Conservation (phyloP, 2,797 vertebrate species). For the Lacerta bilineata region DNA sequence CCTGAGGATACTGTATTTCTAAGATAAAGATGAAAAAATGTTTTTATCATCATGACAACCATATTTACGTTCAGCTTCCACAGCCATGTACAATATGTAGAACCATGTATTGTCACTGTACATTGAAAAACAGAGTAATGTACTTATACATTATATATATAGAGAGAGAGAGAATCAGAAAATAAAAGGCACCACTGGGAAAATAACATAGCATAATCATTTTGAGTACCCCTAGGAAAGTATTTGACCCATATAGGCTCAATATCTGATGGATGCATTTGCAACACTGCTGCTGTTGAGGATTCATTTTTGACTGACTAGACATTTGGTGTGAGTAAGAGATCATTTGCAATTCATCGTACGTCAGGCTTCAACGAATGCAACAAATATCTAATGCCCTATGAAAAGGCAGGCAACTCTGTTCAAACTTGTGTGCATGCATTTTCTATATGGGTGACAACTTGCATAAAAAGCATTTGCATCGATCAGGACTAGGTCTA, state of each 20-base stretch:
- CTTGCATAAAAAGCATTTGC: background rate
- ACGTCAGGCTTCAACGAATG: conserved; percentile 3
- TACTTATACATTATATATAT: conserved; percentile 68
- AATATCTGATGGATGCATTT: conserved; percentile 51
- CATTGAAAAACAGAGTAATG: conserved; percentile 72
- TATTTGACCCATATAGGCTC: conserved; percentile 73
- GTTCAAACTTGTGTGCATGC: accelerated
- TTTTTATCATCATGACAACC: conserved; percentile 76
- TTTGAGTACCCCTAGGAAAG: conserved; percentile 62
- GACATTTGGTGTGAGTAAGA: conserved; percentile 37
- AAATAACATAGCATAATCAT: conserved; percentile 62
- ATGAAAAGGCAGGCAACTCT: background rate
- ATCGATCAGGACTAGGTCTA: accelerated
- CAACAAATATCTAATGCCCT: background rate
- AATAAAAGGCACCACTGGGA: conserved; percentile 62
- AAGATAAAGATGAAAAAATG: conserved; percentile 81
- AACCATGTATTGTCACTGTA: conserved; percentile 69
- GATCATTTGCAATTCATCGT: background rate
- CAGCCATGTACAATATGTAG: conserved; percentile 58
- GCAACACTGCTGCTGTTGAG: conserved; percentile 54
- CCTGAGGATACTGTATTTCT: conserved; percentile 76
- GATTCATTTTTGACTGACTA: conserved; percentile 50
- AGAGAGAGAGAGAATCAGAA: conserved; percentile 59
- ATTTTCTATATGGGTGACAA: accelerated
- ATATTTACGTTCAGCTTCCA: conserved; percentile 75